A percentile compares a stretch with the other conserved stretches of the same genome.
These are phyloP conservation scores for Dryocosmus kuriphilus DNA, from an alignment of 2,888 invertebrate genomes.

Conservation along the genomic window DNA sequence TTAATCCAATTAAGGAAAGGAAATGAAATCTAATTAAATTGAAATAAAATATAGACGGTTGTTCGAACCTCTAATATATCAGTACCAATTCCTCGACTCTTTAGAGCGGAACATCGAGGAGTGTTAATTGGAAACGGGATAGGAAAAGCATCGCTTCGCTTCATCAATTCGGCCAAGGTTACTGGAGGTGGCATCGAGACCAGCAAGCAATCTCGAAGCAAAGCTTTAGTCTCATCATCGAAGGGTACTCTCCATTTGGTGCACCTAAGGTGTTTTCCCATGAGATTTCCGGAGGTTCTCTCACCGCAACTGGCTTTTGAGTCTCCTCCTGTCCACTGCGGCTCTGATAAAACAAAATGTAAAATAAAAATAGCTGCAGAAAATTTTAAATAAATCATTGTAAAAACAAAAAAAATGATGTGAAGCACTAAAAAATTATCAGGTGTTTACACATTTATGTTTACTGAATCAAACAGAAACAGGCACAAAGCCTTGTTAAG, in stretches of 20 bases:
- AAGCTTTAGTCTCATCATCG: slow-evolving; percentile 71
- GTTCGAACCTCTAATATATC: slow-evolving; percentile 68
- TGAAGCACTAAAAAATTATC: no score
- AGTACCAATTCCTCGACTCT: slow-evolving; percentile 64
- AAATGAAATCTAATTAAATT: not conserved
- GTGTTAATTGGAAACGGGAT: slow-evolving; percentile 75
- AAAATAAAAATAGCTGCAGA: no score
- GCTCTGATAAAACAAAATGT: slow-evolving; percentile 46
- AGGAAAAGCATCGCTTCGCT: slow-evolving; percentile 75
- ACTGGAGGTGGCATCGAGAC: slow-evolving; percentile 64
- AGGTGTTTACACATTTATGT: no score
- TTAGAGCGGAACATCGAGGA: slow-evolving; percentile 68
- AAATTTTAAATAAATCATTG: no score
- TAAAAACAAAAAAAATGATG: no score
- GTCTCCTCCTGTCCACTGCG: slow-evolving; percentile 56
- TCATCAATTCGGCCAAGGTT: slow-evolving; percentile 68
- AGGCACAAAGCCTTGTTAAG: no score
- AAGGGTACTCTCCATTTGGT: slow-evolving; percentile 71
- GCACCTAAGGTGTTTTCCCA: slow-evolving; percentile 73
- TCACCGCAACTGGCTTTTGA: slow-evolving; percentile 55
- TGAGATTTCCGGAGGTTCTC: slow-evolving; percentile 72
- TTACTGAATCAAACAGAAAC: no score
- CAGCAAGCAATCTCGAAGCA: slow-evolving; percentile 67
- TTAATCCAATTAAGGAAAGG: not conserved
- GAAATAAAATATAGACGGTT: not conserved